phyloP scores from a whole-genome alignment of 2,113 vertebrate genomes.

The Pygoscelis adeliae region DNA sequence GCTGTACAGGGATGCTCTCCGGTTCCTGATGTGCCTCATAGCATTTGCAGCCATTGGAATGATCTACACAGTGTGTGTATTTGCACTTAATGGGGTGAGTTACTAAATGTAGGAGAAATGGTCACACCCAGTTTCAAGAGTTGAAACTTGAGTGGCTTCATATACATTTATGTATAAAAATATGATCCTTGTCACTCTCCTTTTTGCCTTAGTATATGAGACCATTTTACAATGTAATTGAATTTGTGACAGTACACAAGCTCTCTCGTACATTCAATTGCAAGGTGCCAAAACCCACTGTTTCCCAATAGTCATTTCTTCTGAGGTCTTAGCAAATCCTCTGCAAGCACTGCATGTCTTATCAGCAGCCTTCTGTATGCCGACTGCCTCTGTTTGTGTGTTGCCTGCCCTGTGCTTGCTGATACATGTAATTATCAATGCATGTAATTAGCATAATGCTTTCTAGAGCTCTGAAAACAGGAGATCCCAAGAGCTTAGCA shows the following conservation, averaged over 20 bases:
- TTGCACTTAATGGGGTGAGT: constrained; percentile 74
- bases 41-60: constrained; percentile 75
- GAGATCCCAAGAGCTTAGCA: neutral
- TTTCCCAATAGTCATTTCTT: neutral
- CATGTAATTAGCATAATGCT: neutral
- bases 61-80: constrained; percentile 79
- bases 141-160: neutral
- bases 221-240: neutral
- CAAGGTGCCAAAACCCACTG: neutral
- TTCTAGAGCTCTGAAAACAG: neutral
- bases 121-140: neutral
- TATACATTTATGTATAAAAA: neutral
- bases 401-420: neutral
- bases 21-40: constrained; percentile 77
- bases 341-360: neutral
- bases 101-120: neutral
- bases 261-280: neutral
- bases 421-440: neutral
- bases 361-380: neutral
- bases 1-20: constrained; percentile 78
- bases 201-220: neutral
- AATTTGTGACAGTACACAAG: neutral
- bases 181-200: neutral
- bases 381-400: neutral
- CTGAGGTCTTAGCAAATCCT: neutral